Percentiles rank a stretch among this genome's conserved stretches.
Conservation (phyloP, 2,888 invertebrate species). For the Chymomyza fuscimana region DNA sequence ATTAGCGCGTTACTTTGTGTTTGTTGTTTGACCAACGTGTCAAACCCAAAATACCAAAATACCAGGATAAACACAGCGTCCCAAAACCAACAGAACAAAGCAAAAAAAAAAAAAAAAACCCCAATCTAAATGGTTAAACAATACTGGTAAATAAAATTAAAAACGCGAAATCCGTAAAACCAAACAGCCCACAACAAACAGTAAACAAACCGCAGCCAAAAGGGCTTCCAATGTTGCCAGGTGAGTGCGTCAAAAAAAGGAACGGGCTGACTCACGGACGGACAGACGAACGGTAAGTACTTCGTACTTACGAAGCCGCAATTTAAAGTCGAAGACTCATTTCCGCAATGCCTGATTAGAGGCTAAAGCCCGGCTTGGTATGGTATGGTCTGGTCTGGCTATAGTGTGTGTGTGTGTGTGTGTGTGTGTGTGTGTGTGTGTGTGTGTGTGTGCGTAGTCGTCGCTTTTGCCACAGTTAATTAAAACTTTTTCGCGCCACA, state of each 20-base stretch:
- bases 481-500: slow-evolving; percentile 64
- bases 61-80: neutral
- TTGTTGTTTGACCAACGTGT: neutral
- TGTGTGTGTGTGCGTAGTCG: slow-evolving; percentile 16
- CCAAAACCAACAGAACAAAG: neutral
- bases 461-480: slow-evolving; percentile 65
- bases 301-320: neutral
- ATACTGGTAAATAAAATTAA: slow-evolving; percentile 23
- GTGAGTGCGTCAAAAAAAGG: neutral
- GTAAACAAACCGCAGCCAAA: slow-evolving; percentile 14
- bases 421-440: neutral
- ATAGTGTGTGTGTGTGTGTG: too few relatives aligned
- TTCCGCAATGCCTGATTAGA: slow-evolving; percentile 42
- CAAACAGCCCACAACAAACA: slow-evolving; percentile 6
- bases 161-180: slow-evolving; percentile 38
- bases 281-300: neutral
- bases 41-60: neutral
- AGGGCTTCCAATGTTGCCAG: slow-evolving; percentile 17
- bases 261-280: too few relatives aligned
- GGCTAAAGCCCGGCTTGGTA: neutral
- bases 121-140: slow-evolving; percentile 26
- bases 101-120: neutral
- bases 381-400: too few relatives aligned
- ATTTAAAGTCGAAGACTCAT: neutral
- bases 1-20: neutral